Conservation (phyloP, 2,888 invertebrate genomes). For the Eilema griseolum region DNA sequence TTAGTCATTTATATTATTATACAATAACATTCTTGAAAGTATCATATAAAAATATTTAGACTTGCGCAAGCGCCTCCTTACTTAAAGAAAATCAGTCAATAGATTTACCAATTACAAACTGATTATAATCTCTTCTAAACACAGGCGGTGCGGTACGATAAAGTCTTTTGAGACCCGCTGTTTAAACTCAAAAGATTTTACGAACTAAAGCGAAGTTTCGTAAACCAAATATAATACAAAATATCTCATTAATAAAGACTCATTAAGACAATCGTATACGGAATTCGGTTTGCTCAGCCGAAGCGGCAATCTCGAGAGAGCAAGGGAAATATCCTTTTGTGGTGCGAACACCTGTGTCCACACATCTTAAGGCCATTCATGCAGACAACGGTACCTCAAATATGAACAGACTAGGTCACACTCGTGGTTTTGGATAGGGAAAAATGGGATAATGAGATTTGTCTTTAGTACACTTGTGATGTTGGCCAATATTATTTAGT, state of each 20-base stretch:
- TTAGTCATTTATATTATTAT: slow-evolving; percentile 1
- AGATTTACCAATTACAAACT: background rate
- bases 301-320: slow-evolving; percentile 67
- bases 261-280: slow-evolving; percentile 67
- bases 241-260: slow-evolving; percentile 71
- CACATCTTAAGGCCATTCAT: slow-evolving; percentile 58
- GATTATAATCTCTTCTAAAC: background rate
- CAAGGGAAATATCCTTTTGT: slow-evolving; percentile 74
- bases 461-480: background rate
- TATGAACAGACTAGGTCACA: slow-evolving; percentile 12
- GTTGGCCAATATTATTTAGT: background rate
- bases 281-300: slow-evolving; percentile 80
- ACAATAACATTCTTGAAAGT: slow-evolving; percentile 8
- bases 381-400: slow-evolving; percentile 41
- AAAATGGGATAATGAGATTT: background rate
- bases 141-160: slow-evolving; percentile 19
- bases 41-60: slow-evolving; percentile 7
- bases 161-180: slow-evolving; percentile 29
- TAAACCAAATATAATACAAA: slow-evolving; percentile 60
- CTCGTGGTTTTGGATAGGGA: background rate
- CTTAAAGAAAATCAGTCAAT: background rate
- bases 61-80: background rate
- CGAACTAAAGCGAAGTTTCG: slow-evolving; percentile 53
- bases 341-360: slow-evolving; percentile 70
- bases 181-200: slow-evolving; percentile 46